Evolutionary conservation across 35 echinoderm and acorn worm species (phyloP).

Genomic region (Amphiura filiformis): DNA sequence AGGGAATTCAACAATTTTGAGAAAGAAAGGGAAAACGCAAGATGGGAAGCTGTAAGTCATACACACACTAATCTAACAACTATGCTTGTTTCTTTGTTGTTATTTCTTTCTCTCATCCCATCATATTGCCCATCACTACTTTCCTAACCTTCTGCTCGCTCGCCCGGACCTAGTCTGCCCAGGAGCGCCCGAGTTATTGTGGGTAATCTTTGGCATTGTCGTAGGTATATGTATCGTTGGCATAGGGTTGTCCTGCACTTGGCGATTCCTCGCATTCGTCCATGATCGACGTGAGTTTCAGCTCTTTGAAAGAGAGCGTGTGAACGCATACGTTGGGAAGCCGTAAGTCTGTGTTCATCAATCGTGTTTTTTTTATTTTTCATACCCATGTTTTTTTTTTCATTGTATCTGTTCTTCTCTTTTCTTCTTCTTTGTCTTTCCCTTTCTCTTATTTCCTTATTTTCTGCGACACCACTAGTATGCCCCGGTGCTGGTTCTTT

Average conservation of each 20-base stretch:
- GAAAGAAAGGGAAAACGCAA: slow-evolving; percentile 76
- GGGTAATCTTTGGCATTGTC: slow-evolving; percentile 87
- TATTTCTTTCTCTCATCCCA: not conserved
- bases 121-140: not conserved
- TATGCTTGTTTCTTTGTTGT: slow-evolving; percentile 1
- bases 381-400: not conserved
- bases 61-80: not conserved
- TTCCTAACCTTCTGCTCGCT: not conserved
- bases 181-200: slow-evolving; percentile 65
- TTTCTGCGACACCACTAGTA: slow-evolving; percentile 41
- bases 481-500: slow-evolving; percentile 71
- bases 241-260: slow-evolving; percentile 83
- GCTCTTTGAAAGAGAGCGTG: slow-evolving; percentile 90
- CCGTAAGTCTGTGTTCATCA: slow-evolving; percentile 44
- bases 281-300: slow-evolving; percentile 93
- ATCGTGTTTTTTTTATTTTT: not conserved
- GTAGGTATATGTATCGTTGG: slow-evolving; percentile 85
- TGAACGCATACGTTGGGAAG: slow-evolving; percentile 87
- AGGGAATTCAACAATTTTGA: slow-evolving; percentile 95
- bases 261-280: slow-evolving; percentile 88
- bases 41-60: slow-evolving; percentile 87
- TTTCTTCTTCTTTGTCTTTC: not conserved
- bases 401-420: not conserved
- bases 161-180: slow-evolving; percentile 53
- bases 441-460: not conserved